Evolutionary conservation across 2,888 invertebrate genomes (phyloP).

Genomic region (Brachypalpus laphriformis): DNA sequence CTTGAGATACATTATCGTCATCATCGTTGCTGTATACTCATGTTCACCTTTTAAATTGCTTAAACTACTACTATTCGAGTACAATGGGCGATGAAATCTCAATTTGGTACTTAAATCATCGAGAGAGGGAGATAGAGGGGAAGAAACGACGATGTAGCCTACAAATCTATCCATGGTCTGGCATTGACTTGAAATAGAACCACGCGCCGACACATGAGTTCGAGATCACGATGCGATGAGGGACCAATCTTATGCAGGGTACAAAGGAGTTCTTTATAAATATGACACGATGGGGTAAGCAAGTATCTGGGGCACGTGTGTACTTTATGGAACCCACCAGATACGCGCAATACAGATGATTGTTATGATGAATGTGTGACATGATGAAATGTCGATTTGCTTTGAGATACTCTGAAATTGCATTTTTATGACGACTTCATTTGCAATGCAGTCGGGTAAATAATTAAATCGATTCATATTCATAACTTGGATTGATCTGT

Average conservation of each 20-base stretch:
- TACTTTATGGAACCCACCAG: constrained; percentile 11
- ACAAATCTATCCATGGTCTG: constrained; percentile 43
- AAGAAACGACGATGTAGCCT: neutral
- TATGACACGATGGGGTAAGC: constrained; percentile 18
- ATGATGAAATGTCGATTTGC: constrained; percentile 40
- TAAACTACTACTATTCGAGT: constrained; percentile 20
- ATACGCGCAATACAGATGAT: constrained; percentile 26
- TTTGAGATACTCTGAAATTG: constrained; percentile 1
- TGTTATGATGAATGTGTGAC: constrained; percentile 58
- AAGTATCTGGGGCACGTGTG: constrained; percentile 63
- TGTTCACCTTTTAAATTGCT: constrained; percentile 58
- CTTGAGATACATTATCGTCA: constrained; percentile 51
- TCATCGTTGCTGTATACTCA: constrained; percentile 15
- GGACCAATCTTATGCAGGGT: neutral
- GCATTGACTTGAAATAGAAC: constrained; percentile 60
- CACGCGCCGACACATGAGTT: neutral
- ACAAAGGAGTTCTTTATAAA: constrained; percentile 57
- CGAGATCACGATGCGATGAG: constrained; percentile 4
- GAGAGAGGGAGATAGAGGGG: neutral
- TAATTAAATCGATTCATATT: constrained; percentile 53
- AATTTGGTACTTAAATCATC: constrained; percentile 51
- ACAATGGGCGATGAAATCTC: constrained; percentile 48
- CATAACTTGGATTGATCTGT: constrained; percentile 18
- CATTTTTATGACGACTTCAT: constrained; percentile 53
- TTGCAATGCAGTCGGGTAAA: constrained; percentile 31